Evolutionary conservation across 2,888 invertebrate species (phyloP), one percentile per base, ranked within the genome.

Genomic region (Iselma pallidipennis): DNA sequence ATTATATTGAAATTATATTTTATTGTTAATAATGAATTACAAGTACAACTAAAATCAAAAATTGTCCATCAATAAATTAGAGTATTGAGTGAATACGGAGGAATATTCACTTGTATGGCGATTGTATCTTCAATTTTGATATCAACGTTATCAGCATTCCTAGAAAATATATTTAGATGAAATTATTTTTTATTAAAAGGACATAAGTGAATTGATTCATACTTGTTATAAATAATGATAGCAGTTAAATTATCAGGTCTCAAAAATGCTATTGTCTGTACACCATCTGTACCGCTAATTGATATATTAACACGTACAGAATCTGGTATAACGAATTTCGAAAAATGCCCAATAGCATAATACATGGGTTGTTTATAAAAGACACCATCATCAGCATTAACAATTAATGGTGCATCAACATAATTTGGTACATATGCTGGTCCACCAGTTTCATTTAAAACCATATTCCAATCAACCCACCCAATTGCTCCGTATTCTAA

Each of bases 401-500:
- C 85, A 57, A 90, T 82, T 52, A 95, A 88, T 0, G 94, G 87
- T 0, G 94, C 84, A 79, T 95, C 95, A 0, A 93, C 92, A 70
- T 84, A 87, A 80, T 94, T 92, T 2, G 84, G 75, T 0, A 85
- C 86, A 88, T 90, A 91, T 75, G 88, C 91, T 0, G 95, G 95
- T 1, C 94, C 93, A 19, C 94, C 95, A 0, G 75, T 65, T 55
- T 84, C 80, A 74, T 92, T 84, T 14, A 95, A 78, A 21, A 88
- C 89, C 45, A 95, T 81, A 78, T 96, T 95, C 94, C 94, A 96
- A 78, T 96, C 95, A 0, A 91, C 85, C 94, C 94, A 95, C 1
- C 91, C 94, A 21, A 86, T 85, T 0, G 90, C 88, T 81, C 88
- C 90, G 78, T 92, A 86, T 70, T 90, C 87, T 19, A 94, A 75